phyloP scores from a whole-genome alignment of 1,140 invertebrate species.

The Polyergus mexicanus region DNA sequence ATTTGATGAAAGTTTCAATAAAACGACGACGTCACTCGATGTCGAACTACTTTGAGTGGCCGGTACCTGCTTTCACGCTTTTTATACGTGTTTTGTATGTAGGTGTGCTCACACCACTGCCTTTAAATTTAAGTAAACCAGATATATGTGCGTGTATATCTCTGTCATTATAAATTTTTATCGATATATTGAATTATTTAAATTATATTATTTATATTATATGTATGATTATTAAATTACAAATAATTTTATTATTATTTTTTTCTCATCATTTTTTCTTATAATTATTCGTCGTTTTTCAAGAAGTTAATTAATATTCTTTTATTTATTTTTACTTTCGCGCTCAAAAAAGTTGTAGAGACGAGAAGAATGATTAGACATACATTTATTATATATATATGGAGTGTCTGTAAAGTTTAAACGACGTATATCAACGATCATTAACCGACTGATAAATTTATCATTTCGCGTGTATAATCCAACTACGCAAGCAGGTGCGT shows the following conservation, averaged over 20 bases:
- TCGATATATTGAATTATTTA: too few species aligned
- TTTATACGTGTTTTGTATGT: background rate
- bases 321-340: background rate
- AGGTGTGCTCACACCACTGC: background rate
- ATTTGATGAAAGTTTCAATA: slow-evolving; percentile 54
- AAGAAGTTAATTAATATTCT: background rate
- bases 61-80: slow-evolving; percentile 54
- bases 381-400: background rate
- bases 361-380: background rate
- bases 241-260: background rate
- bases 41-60: background rate
- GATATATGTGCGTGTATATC: background rate
- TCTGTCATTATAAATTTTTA: background rate
- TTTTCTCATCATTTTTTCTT: background rate
- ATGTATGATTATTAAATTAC: background rate
- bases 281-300: background rate
- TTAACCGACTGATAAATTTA: slow-evolving; percentile 9
- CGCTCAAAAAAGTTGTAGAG: background rate
- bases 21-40: slow-evolving; percentile 14
- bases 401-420: background rate
- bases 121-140: background rate
- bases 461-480: slow-evolving; percentile 3
- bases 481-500: background rate
- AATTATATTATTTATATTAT: too few species aligned
- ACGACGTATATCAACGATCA: background rate